These are phyloP conservation scores for Steinernema khuongi DNA, from an alignment of 1,140 invertebrate genomes.

Conservation along the genomic window DNA sequence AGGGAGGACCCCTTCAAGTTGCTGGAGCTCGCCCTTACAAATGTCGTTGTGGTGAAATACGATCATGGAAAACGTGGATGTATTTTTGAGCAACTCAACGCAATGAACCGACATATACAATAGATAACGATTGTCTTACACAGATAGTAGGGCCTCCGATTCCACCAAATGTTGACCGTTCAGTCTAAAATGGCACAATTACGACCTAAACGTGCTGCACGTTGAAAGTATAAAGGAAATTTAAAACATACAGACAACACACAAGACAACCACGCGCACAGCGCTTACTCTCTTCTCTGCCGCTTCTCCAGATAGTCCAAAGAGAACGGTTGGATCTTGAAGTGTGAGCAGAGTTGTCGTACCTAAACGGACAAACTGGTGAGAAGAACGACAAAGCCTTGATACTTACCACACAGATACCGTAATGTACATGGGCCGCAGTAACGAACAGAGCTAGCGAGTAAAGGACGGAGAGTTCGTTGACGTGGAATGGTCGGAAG, in stretches of 20 bases:
- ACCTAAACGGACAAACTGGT: conserved; percentile 44
- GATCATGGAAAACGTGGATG: too few relatives aligned
- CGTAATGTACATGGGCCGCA: conserved; percentile 61
- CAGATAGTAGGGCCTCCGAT: too few relatives aligned
- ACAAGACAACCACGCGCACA: conserved; percentile 14
- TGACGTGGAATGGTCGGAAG: conserved; percentile 38
- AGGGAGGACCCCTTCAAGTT: too few relatives aligned
- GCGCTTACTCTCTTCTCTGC: conserved; percentile 30
- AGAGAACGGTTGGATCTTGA: conserved; percentile 61
- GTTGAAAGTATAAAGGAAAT: too few relatives aligned
- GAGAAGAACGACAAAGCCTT: conserved; percentile 13
- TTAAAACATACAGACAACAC: neutral
- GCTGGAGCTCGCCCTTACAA: too few relatives aligned
- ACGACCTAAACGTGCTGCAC: too few relatives aligned
- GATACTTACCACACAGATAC: conserved; percentile 59
- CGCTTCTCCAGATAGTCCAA: conserved; percentile 47
- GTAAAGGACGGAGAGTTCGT: conserved; percentile 60
- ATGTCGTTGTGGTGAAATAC: too few relatives aligned
- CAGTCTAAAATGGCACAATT: too few relatives aligned
- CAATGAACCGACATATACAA: too few relatives aligned
- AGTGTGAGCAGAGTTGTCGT: conserved; percentile 60
- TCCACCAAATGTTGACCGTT: too few relatives aligned
- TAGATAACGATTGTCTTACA: too few relatives aligned
- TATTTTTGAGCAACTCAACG: too few relatives aligned
- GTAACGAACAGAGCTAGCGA: conserved; percentile 58